Conservation (phyloP, 1,140 invertebrate genomes). For the Heliconius himera region DNA sequence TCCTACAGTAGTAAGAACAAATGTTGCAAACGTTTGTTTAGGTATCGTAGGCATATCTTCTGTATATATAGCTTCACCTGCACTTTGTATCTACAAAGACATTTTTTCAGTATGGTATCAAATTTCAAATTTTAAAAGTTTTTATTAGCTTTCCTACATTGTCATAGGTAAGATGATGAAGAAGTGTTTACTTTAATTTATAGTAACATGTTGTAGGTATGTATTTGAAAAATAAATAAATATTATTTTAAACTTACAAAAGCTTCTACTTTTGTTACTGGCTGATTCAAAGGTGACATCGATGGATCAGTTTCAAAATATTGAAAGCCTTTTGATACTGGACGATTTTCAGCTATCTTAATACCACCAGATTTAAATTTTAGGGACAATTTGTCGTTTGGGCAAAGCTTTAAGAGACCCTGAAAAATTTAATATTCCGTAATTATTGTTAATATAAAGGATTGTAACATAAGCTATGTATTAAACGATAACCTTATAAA, state of each 20-base stretch:
- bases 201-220: too few species aligned
- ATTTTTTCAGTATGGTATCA: too few species aligned
- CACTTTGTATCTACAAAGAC: slow-evolving; percentile 79
- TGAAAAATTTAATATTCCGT: slow-evolving; percentile 43
- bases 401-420: slow-evolving; percentile 76
- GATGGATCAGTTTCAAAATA: slow-evolving; percentile 84
- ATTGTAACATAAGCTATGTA: slow-evolving; percentile 35
- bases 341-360: slow-evolving; percentile 74
- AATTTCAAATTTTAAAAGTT: too few species aligned
- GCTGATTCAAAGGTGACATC: slow-evolving; percentile 87
- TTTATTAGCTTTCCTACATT: too few species aligned
- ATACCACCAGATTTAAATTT: slow-evolving; percentile 75
- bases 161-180: too few species aligned
- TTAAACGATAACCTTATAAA: slow-evolving; percentile 82
- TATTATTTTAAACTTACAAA: slow-evolving; percentile 54
- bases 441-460: too few species aligned
- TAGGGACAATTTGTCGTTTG: slow-evolving; percentile 57
- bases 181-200: too few species aligned
- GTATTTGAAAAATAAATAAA: too few species aligned
- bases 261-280: slow-evolving; percentile 86
- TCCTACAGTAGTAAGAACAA: slow-evolving; percentile 83
- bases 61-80: slow-evolving; percentile 84
- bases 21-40: slow-evolving; percentile 84
- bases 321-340: slow-evolving; percentile 84
- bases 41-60: slow-evolving; percentile 83